Evolutionary conservation across 1,140 invertebrate species (phyloP), one percentile per base, ranked within the genome.

Genomic region (Physella acuta): DNA sequence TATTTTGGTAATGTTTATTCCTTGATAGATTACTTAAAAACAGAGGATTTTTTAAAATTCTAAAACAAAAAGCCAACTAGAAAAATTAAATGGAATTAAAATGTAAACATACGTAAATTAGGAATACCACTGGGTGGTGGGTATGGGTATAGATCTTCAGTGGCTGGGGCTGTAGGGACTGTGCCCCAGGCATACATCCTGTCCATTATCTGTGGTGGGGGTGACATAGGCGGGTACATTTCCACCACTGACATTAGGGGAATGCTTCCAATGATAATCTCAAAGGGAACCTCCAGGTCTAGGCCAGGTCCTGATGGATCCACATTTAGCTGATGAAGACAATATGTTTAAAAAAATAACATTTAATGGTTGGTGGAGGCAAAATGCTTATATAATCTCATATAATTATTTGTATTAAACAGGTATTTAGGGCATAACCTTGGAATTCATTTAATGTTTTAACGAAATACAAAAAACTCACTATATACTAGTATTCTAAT

Each of bases 231-330:
- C 1, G 66, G 68, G 53, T 52, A 71, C 33, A 68, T 61, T 49
- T 72, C 63, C 2, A 79, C 51, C 26, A 75, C 70, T 24, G 61
- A 52, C 0, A 60, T 53, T 4, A 77, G 64, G 28, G 78, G 76
- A 26, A 78, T 75, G 0, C 76, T 78, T 14, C 78, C 79, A 33
- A 81, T 72, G 33, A 79, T 73, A 17, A 81, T 60, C 28, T 77
- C 74, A 30, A 79, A 34, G 3, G 79, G 79, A 33, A 81, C 71
- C 28, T 73, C 58, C n/a, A 81, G 68, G 39, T 79, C 74, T 71
- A 76, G 69, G 4, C 64, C 60, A 0, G 73, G 74, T 17, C 79
- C 79, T 24, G 75, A 70, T 8, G 79, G 79, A 37, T 75, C 74
- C 4, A 81, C 76, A 28, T 71, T 69, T 8, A 81, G 70, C 79